Conservation (phyloP, 2,113 vertebrate species). For the Prolemur simus region DNA sequence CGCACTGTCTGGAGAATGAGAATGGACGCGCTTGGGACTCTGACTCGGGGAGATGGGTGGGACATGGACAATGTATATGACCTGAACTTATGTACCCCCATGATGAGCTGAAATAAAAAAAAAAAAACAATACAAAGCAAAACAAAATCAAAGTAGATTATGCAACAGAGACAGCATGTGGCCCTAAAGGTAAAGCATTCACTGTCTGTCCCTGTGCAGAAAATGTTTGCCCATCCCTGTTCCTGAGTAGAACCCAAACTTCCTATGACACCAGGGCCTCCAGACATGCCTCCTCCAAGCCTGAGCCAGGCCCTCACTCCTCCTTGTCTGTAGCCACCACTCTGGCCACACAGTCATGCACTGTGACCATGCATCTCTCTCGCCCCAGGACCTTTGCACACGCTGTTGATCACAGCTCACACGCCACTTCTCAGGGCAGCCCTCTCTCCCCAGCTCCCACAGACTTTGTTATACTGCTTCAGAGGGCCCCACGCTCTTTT, state of each 20-base stretch:
- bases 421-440: background rate
- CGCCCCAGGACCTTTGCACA: background rate
- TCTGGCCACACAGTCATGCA: background rate
- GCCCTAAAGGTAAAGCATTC: rapidly evolving
- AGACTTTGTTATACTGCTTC: background rate
- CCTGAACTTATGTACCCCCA: too few relatives aligned
- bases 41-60: too few relatives aligned
- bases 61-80: too few relatives aligned
- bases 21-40: too few relatives aligned
- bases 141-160: background rate
- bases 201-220: background rate
- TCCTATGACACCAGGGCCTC: background rate
- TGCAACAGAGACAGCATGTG: background rate
- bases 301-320: background rate
- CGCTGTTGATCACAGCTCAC: background rate
- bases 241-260: background rate
- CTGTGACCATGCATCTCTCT: too few relatives aligned
- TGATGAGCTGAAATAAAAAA: too few relatives aligned
- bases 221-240: background rate
- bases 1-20: too few relatives aligned
- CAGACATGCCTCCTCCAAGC: background rate
- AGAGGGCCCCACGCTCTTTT: background rate
- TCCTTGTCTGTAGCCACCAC: background rate
- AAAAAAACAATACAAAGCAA: background rate
- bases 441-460: rapidly evolving